These are phyloP conservation scores for Linnaemya tessellans DNA, from an alignment of 2,888 invertebrate species.

Conservation along the genomic window DNA sequence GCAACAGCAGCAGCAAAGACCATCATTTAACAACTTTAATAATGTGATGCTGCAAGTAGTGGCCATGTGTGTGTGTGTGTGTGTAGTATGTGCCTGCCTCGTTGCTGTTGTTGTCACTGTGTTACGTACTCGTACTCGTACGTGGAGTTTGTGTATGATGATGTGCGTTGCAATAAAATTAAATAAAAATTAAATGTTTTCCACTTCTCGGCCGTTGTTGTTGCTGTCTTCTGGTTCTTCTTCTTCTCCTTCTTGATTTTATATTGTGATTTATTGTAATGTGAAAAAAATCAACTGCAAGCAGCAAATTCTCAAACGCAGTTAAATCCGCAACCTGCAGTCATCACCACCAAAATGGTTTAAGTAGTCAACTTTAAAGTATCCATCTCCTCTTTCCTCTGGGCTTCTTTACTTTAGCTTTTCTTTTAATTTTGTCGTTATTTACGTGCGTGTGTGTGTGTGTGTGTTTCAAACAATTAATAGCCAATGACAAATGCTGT, in stretches of 20 bases:
- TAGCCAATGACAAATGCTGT: slow-evolving; percentile 72
- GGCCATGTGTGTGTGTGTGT: background rate
- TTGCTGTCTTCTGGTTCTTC: slow-evolving; percentile 20
- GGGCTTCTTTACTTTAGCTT: slow-evolving; percentile 29
- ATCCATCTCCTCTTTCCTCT: slow-evolving; percentile 28
- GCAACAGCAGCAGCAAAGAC: slow-evolving; percentile 29
- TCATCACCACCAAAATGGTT: slow-evolving; percentile 66
- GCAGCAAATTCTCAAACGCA: slow-evolving; percentile 54
- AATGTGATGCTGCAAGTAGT: slow-evolving; percentile 58
- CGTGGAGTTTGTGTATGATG: slow-evolving; percentile 27
- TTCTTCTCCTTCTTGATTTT: slow-evolving; percentile 41
- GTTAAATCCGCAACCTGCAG: slow-evolving; percentile 37
- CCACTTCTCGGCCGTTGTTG: slow-evolving; percentile 22
- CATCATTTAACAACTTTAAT: slow-evolving; percentile 61
- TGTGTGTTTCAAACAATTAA: slow-evolving; percentile 67
- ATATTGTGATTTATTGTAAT: slow-evolving; percentile 71
- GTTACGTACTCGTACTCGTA: too few species aligned
- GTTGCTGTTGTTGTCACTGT: slow-evolving; percentile 33
- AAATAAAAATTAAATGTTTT: slow-evolving; percentile 71
- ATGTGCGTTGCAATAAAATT: slow-evolving; percentile 66
- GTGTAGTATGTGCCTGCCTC: too few species aligned
- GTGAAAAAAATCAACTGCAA: slow-evolving; percentile 25
- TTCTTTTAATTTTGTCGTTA: slow-evolving; percentile 16
- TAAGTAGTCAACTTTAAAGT: slow-evolving; percentile 66
- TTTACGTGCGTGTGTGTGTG: slow-evolving; percentile 41